phyloP scores from a whole-genome alignment of 2,113 vertebrate genomes.

The Eclectus roratus region DNA sequence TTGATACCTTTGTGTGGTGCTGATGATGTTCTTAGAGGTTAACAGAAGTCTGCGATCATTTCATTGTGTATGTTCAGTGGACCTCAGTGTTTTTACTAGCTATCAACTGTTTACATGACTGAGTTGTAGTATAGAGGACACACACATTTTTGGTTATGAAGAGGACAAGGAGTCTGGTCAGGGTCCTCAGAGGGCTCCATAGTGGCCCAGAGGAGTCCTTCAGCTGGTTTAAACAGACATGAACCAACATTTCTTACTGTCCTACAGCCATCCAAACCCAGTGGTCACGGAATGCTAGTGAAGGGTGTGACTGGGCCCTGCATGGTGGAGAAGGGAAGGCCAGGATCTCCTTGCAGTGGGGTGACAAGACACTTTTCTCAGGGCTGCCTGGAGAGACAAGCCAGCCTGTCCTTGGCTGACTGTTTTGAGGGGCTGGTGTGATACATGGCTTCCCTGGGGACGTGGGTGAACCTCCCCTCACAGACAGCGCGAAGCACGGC shows the following conservation, averaged over 20 bases:
- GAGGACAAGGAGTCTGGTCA: no score
- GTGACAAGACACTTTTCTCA: accelerated
- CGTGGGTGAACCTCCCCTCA: accelerated
- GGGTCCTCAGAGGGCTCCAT: neutral
- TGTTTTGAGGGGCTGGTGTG: accelerated
- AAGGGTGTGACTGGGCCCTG: accelerated
- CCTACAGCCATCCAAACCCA: accelerated
- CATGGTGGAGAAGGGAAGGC: accelerated
- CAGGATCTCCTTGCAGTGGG: accelerated
- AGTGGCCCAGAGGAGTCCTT: accelerated
- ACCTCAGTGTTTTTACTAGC: neutral
- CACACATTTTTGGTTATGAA: accelerated
- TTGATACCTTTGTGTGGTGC: accelerated
- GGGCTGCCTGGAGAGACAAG: no score
- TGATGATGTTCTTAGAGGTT: neutral
- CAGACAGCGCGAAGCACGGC: accelerated
- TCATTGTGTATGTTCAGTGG: neutral
- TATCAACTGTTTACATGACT: neutral
- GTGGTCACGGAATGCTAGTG: accelerated
- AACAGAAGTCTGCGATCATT: neutral
- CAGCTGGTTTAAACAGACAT: neutral
- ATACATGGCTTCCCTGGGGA: accelerated
- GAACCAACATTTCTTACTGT: accelerated
- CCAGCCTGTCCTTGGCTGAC: accelerated
- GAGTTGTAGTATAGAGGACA: neutral